Evolutionary conservation across 35 echinoderm and acorn worm species (phyloP).

Genomic region (Apostichopus japonicus): DNA sequence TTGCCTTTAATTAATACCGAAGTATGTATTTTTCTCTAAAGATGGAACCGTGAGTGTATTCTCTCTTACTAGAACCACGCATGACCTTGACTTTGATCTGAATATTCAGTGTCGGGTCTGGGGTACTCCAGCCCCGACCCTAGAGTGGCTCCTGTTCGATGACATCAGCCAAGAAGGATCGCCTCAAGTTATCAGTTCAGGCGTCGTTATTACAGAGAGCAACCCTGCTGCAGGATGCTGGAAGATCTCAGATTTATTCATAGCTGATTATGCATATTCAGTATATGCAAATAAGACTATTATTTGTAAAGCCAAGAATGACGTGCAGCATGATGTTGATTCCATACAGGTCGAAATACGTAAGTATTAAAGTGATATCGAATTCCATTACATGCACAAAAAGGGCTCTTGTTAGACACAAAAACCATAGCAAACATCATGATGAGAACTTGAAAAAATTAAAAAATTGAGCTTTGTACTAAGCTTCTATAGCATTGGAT

Average conservation of each 20-base stretch:
- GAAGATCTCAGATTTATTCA: background rate
- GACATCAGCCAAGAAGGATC: background rate
- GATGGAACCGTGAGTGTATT: background rate
- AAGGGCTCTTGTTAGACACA: too few species aligned
- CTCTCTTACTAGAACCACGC: background rate
- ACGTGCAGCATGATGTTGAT: background rate
- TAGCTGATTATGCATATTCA: slow-evolving; percentile 17
- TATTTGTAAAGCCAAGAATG: background rate
- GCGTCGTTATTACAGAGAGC: background rate
- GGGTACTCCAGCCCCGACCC: slow-evolving; percentile 8
- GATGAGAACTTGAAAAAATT: too few species aligned
- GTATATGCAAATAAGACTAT: background rate
- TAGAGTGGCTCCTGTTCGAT: slow-evolving; percentile 11
- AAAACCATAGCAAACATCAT: too few species aligned
- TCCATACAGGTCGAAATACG: background rate
- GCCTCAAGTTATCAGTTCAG: background rate
- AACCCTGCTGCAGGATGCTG: slow-evolving; percentile 8
- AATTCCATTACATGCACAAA: background rate
- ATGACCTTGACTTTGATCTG: background rate
- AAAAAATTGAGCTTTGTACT: too few species aligned
- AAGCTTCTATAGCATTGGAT: too few species aligned
- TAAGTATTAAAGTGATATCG: background rate
- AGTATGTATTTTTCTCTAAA: background rate
- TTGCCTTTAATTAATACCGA: too few species aligned
- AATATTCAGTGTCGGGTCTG: background rate